These are phyloP conservation scores for Tringa solitaria DNA, from an alignment of 2,113 vertebrate species.

Conservation along the genomic window DNA sequence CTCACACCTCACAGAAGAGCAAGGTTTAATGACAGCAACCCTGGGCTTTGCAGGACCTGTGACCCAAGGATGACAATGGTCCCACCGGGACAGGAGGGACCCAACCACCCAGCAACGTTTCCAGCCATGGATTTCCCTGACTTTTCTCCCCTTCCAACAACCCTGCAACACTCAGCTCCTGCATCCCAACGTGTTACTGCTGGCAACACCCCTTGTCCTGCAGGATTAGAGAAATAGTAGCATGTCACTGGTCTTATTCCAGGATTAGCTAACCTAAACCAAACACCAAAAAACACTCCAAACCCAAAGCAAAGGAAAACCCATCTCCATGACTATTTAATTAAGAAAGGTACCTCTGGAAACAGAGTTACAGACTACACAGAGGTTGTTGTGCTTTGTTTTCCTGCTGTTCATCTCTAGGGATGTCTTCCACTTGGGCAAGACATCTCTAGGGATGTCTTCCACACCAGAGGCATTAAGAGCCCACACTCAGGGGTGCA, in stretches of 20 bases:
- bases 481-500: background rate
- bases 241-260: background rate
- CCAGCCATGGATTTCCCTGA: background rate
- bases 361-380: background rate
- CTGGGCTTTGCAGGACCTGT: background rate
- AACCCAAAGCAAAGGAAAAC: background rate
- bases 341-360: background rate
- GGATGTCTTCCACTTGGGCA: background rate
- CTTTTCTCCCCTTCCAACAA: background rate
- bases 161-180: background rate
- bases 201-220: background rate
- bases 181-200: background rate
- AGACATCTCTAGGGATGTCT: background rate
- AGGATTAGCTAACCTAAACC: background rate
- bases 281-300: background rate
- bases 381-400: background rate
- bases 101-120: background rate
- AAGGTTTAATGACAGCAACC: background rate
- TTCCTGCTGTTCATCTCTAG: background rate
- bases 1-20: background rate
- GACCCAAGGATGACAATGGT: accelerated
- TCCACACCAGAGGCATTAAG: accelerated
- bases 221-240: background rate
- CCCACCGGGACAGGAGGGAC: background rate
- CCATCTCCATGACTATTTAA: background rate